A percentile compares a stretch with the other conserved stretches of the same genome.
Evolutionary conservation across 1,140 invertebrate species (phyloP).

Genomic region (Idris sp.): DNA sequence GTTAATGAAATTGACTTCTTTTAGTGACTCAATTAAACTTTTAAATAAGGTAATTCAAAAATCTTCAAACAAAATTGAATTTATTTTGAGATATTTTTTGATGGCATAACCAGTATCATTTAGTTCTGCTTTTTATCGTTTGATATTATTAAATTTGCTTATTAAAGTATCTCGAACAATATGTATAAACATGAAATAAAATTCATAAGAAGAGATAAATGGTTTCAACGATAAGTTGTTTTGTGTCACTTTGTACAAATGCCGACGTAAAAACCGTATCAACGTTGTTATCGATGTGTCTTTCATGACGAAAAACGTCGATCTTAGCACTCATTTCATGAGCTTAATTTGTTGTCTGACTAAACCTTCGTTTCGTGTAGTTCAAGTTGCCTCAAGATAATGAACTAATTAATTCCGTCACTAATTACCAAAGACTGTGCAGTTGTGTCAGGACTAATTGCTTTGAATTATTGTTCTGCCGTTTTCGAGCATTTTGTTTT

Average conservation of each 20-base stretch:
- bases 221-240: conserved; percentile 30
- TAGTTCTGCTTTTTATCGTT: too few relatives aligned
- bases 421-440: conserved; percentile 70
- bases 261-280: conserved; percentile 21
- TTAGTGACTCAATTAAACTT: too few relatives aligned
- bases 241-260: conserved; percentile 13
- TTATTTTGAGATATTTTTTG: too few relatives aligned
- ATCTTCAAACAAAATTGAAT: too few relatives aligned
- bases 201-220: neutral
- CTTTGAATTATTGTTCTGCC: conserved; percentile 66
- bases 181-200: too few relatives aligned
- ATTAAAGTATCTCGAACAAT: too few relatives aligned
- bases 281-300: conserved; percentile 27
- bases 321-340: conserved; percentile 40
- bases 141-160: too few relatives aligned
- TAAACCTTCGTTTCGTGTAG: conserved; percentile 35
- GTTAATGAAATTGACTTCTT: too few relatives aligned
- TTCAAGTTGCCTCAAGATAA: conserved; percentile 66
- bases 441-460: conserved; percentile 70
- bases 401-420: conserved; percentile 73
- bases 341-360: conserved; percentile 45
- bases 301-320: conserved; percentile 54
- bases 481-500: conserved; percentile 56
- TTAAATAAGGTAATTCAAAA: too few relatives aligned
- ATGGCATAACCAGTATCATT: too few relatives aligned